A percentile compares a stretch with the other conserved stretches of the same genome.
Conservation (phyloP, 1,140 invertebrate genomes). For the Papilio dardanus region DNA sequence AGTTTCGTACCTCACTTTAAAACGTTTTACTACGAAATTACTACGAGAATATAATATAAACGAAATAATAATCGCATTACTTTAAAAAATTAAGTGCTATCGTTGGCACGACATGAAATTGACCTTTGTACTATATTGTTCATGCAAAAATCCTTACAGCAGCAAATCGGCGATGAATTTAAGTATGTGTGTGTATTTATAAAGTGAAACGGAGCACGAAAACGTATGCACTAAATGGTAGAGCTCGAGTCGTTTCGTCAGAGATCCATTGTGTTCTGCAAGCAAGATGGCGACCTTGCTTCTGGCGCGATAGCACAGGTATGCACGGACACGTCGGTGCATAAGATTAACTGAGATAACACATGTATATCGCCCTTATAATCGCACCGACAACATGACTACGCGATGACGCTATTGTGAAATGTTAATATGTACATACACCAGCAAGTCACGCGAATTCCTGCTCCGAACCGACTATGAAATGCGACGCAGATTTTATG, state of each 20-base stretch:
- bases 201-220: conserved; percentile 8
- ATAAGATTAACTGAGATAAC: conserved; percentile 66
- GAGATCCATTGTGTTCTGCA: conserved; percentile 34
- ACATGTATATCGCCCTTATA: conserved; percentile 44
- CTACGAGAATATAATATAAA: too few species aligned
- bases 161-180: not conserved
- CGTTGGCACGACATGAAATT: not conserved
- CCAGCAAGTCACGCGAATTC: conserved; percentile 8
- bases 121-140: not conserved
- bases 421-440: conserved; percentile 33
- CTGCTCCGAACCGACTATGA: not conserved
- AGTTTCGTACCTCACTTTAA: not conserved
- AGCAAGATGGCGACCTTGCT: conserved; percentile 57
- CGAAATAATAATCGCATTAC: too few species aligned
- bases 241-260: conserved; percentile 27
- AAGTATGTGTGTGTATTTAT: not conserved
- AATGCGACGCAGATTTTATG: conserved; percentile 8
- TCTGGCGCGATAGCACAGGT: conserved; percentile 59
- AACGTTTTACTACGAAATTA: too few species aligned
- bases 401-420: conserved; percentile 28
- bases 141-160: not conserved
- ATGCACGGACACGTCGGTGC: conserved; percentile 55
- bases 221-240: conserved; percentile 30
- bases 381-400: conserved; percentile 41
- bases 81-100: too few species aligned